Base-by-base conservation (phyloP, 2,797 vertebrate species). In the Odontamblyopus rebecca region DNA sequence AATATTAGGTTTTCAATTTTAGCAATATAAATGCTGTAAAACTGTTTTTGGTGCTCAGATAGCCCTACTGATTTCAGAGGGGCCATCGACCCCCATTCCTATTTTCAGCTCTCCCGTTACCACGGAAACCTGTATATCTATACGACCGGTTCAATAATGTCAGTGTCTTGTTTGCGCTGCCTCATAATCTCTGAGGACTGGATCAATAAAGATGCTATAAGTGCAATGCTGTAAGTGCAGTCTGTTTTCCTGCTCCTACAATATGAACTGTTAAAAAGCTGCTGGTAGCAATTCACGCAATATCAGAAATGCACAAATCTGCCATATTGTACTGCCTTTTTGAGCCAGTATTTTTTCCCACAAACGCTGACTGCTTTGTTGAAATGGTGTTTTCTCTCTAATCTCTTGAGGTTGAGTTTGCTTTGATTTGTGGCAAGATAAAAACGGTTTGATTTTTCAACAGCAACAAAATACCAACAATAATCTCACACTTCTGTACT, bases 121-220 rank as follows among this genome's bases (percentile, higher is more conserved):
- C 29, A 61, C 18, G 13, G 59, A 32, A 26, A 61, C 59, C 19
- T 61, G 32, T 61, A 30, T 7, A 19, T 30, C 4, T 27, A 61
- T 2, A 1, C 12, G 18, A 8, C 16, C 12, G 30, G 29, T 19
- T 38, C 16, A 19, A n/a, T 32, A 6, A 35, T 32, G 35, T 62
- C 11, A 35, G 61, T 35, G 13, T 61, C 30, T 18, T 8, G 16
- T 13, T 62, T 18, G 44, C 13, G 13, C 30, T 27, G 51, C 56
- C 30, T 71, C 19, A 71, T 63, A 68, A 29, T 62, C 13, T 0
- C 44, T 2, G 0, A 67, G 62, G 29, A 32, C 61, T 65, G 9
- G 16, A 67, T 70, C 68, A 72, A 64, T 51, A 23, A 23, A 8
- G 38, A 78, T 27, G 62, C 69, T 72, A 69, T 83, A 60, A 44